Conservation (phyloP, 2,113 vertebrate genomes). For the Dendrocopos noguchii region DNA sequence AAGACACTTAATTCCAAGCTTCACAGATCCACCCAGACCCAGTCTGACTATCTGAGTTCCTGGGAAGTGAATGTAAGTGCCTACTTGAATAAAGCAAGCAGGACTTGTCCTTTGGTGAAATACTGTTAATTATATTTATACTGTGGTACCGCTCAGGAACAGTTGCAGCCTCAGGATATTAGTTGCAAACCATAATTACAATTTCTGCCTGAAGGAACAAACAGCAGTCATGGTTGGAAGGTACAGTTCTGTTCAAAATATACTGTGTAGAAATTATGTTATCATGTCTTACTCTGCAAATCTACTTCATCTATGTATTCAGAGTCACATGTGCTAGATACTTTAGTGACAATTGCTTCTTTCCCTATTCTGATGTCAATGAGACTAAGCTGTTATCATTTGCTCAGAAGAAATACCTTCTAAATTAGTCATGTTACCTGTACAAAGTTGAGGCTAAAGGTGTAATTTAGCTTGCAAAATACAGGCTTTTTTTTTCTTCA, state of each 20-base stretch:
- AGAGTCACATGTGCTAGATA: neutral
- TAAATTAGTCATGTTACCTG: neutral
- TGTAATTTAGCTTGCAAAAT: slow-evolving; percentile 4
- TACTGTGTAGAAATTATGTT: neutral
- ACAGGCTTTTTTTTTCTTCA: neutral
- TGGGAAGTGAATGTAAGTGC: neutral
- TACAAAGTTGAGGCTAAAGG: neutral
- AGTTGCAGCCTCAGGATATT: neutral
- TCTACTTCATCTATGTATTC: neutral
- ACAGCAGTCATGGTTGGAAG: neutral
- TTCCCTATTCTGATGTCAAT: neutral
- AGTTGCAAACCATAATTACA: neutral
- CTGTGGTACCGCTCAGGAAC: neutral
- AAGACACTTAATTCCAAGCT: neutral
- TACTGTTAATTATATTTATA: neutral
- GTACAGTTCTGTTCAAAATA: neutral
- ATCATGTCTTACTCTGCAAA: neutral
- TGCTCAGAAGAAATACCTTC: neutral
- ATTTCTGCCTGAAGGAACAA: slow-evolving; percentile 11
- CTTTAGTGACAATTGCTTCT: neutral
- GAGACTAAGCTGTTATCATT: neutral
- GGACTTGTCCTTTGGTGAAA: neutral
- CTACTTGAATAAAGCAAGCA: neutral
- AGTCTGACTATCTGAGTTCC: neutral
- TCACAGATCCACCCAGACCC: neutral